Percentiles rank a stretch among this genome's conserved stretches.
These are phyloP conservation scores for Vombatus ursinus DNA, from an alignment of 2,113 vertebrate species.

Conservation along the genomic window DNA sequence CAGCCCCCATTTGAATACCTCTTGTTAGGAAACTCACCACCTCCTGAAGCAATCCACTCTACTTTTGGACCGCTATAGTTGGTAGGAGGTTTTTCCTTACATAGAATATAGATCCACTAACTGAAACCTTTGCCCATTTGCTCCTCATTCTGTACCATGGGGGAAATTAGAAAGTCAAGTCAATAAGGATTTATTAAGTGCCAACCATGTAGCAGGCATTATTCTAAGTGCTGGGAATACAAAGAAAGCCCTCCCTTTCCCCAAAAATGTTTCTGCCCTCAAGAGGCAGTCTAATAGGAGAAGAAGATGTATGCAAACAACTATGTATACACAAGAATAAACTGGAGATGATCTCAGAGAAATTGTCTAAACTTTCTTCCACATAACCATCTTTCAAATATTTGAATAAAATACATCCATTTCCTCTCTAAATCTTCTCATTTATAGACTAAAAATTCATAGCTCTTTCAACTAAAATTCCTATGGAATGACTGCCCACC, in stretches of 20 bases:
- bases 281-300: not conserved
- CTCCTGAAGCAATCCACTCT: not conserved
- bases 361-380: not conserved
- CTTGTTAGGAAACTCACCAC: not conserved
- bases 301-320: not conserved
- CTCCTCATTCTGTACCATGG: not conserved
- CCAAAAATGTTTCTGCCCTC: not conserved
- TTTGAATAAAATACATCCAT: not conserved
- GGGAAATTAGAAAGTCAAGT: not conserved
- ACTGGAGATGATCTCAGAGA: not conserved
- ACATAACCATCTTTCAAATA: not conserved
- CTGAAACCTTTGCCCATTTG: not conserved
- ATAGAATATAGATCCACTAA: not conserved
- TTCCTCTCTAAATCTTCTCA: not conserved
- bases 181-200: not conserved
- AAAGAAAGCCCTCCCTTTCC: not conserved
- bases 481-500: not conserved
- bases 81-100: not conserved
- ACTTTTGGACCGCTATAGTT: not conserved
- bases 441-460: not conserved
- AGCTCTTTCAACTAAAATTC: not conserved
- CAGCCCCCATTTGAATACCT: not conserved
- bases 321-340: not conserved
- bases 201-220: not conserved
- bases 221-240: not conserved